These are phyloP conservation scores for Callosobruchus maculatus DNA, from an alignment of 2,888 invertebrate genomes.

Conservation along the genomic window DNA sequence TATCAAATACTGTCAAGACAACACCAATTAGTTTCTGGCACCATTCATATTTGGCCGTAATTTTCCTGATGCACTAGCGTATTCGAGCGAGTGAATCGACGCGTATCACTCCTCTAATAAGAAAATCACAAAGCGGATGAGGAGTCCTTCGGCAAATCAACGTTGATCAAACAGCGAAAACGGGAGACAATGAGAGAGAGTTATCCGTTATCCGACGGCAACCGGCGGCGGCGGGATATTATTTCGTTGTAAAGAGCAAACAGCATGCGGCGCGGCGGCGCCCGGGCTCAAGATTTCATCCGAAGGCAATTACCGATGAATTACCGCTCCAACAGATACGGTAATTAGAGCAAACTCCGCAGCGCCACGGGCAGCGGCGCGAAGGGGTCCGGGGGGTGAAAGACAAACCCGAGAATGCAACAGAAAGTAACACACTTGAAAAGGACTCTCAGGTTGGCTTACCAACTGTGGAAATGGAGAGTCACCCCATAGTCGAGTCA, in stretches of 20 bases:
- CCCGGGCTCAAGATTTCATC: slow-evolving; percentile 15
- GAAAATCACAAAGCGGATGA: neutral
- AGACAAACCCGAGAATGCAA: too few relatives aligned
- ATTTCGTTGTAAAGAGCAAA: slow-evolving; percentile 1
- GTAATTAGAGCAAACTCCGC: slow-evolving; percentile 30
- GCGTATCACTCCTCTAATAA: neutral
- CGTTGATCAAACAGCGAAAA: slow-evolving; percentile 40
- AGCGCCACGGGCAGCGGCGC: neutral
- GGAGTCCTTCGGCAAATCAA: neutral
- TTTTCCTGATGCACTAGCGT: too few relatives aligned
- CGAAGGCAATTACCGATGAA: slow-evolving; percentile 45
- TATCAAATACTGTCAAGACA: too few relatives aligned
- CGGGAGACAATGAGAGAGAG: neutral
- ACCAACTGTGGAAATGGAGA: too few relatives aligned
- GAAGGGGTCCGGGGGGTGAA: neutral
- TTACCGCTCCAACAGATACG: slow-evolving; percentile 46
- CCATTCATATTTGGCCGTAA: too few relatives aligned
- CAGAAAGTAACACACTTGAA: too few relatives aligned
- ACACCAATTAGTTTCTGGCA: too few relatives aligned
- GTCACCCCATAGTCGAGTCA: too few relatives aligned
- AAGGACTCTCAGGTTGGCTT: too few relatives aligned
- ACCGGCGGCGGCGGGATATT: neutral
- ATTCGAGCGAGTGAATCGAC: neutral
- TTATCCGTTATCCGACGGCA: neutral
- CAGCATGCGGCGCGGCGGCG: neutral